phyloP scores from a whole-genome alignment of 2,888 invertebrate genomes.

The Drosophila paranaensis region DNA sequence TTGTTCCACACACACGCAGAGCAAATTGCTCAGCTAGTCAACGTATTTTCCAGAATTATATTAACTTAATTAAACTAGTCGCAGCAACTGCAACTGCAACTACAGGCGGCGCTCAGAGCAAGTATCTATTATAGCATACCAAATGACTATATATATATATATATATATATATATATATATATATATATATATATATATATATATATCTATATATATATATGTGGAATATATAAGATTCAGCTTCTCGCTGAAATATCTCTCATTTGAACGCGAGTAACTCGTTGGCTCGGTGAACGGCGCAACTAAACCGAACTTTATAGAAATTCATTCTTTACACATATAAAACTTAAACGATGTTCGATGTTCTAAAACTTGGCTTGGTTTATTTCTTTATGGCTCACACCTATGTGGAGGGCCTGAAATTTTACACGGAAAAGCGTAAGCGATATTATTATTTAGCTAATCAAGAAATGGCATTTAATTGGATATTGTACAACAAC shows the following conservation, averaged over 20 bases:
- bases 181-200: too few species aligned
- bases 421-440: constrained; percentile 69
- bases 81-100: constrained; percentile 13
- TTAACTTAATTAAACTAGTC: constrained; percentile 45
- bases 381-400: constrained; percentile 16
- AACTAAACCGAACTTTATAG: not conserved
- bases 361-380: constrained; percentile 30
- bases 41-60: constrained; percentile 36
- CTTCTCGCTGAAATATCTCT: constrained; percentile 40
- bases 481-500: constrained; percentile 33
- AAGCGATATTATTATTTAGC: constrained; percentile 48
- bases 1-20: not conserved
- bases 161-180: too few species aligned
- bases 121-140: constrained; percentile 4
- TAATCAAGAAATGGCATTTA: constrained; percentile 4
- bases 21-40: not conserved
- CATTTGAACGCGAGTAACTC: constrained; percentile 60
- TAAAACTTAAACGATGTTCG: not conserved
- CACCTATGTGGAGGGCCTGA: constrained; percentile 38
- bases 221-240: constrained; percentile 58
- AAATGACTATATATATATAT: not conserved
- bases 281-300: constrained; percentile 48
- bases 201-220: constrained; percentile 5
- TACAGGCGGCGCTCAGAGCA: constrained; percentile 2
- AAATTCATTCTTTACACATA: constrained; percentile 10